Conservation (phyloP, 2,797 vertebrate species). For the Sciurus carolinensis region DNA sequence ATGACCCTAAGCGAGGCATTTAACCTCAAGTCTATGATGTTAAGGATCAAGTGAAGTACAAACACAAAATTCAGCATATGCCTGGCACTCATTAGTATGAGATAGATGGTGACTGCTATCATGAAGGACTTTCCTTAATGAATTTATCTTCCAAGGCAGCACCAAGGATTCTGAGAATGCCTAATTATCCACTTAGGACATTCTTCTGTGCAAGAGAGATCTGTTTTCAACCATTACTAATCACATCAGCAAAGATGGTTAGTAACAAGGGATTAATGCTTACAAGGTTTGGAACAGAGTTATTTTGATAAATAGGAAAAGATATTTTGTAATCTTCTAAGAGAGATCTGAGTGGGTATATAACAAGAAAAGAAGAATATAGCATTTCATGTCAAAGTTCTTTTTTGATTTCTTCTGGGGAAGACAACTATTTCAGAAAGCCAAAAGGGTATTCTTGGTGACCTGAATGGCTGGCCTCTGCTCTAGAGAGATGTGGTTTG, state of each 20-base stretch:
- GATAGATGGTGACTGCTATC: background rate
- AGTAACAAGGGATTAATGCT: background rate
- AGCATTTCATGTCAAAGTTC: background rate
- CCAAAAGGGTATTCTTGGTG: background rate
- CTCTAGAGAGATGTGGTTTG: background rate
- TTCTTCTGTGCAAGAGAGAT: background rate
- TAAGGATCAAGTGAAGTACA: background rate
- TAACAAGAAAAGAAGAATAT: background rate
- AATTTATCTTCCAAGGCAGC: conserved; percentile 36
- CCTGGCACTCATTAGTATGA: background rate
- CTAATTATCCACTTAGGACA: conserved; percentile 49
- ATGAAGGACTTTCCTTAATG: conserved; percentile 32
- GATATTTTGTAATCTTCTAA: background rate
- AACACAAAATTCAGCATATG: background rate
- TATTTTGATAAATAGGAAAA: background rate
- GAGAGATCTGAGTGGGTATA: background rate
- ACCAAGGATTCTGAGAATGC: background rate
- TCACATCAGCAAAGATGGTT: background rate
- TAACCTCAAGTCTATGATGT: background rate
- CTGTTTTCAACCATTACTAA: background rate
- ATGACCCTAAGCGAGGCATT: background rate
- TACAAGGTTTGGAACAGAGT: background rate
- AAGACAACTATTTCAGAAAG: background rate
- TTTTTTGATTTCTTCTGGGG: background rate
- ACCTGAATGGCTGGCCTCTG: background rate